Evolutionary conservation across 2,888 invertebrate genomes (phyloP), one percentile per base, ranked within the genome.

Genomic region (Amblyjoppa proteus): DNA sequence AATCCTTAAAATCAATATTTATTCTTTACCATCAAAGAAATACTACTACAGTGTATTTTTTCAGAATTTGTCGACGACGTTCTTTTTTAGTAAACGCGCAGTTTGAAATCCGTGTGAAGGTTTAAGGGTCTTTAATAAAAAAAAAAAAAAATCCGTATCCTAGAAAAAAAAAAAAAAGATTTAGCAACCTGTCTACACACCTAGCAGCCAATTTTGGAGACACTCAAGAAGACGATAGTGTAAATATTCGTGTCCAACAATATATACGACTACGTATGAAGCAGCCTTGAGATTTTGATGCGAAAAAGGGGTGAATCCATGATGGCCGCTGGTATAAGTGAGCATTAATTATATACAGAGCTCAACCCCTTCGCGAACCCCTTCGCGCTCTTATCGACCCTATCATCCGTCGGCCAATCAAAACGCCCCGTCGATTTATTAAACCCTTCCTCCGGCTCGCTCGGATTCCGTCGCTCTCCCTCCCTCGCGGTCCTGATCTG

Each of bases 381-480:
- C 83, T 75, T 58, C 61, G 83, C 77, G 74, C 86, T 82, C 80
- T 86, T 86, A 88, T 88, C 88, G 88, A 88, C 89, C 91, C 89
- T 81, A 66, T 38, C 38, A 13, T 45, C 80, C 71, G 86, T 76
- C 87, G 88, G 85, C 93, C 92, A 93, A 92, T 92, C 89, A 89
- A 88, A 89, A 79, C 88, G 83, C 70, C 56, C 75, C 88, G 86
- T 84, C 89, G 91, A 91, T 92, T 92, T 90, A 89, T 89, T 92
- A 89, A 93, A 92, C 92, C 91, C 92, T 92, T 91, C 90, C 88
- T 82, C 58, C 80, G 56, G 75, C 83, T 68, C 69, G 83, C 75
- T 75, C 51, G 76, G 16, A 49, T 70, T 69, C 58, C 45, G 66
- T 34, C 88, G 2, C 4, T 75, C 58, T 64, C 73, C 31, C 45